Evolutionary conservation across 2,113 vertebrate genomes (phyloP).

Genomic region (Erythrolamprus reginae): DNA sequence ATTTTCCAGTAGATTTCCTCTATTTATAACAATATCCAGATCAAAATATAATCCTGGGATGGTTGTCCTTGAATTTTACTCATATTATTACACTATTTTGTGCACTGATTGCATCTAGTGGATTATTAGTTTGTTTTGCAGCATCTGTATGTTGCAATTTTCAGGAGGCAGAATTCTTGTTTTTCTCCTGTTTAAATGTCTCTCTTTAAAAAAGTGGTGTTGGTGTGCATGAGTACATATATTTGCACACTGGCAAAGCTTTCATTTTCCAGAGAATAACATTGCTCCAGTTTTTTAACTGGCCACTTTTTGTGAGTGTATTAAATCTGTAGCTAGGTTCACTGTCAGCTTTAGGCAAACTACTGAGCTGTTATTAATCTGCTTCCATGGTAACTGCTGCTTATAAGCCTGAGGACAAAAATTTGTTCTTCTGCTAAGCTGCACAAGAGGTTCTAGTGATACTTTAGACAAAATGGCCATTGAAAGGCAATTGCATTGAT

Average conservation of each 20-base stretch:
- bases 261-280: conserved; percentile 71
- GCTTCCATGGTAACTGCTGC: conserved; percentile 84
- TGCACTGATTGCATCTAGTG: not conserved
- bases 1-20: not conserved
- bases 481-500: conserved; percentile 66
- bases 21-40: not conserved
- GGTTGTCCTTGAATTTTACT: not conserved
- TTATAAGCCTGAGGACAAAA: conserved; percentile 76
- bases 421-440: conserved; percentile 79
- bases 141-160: conserved; percentile 46
- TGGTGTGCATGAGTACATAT: not conserved
- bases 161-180: conserved; percentile 43
- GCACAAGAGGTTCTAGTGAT: conserved; percentile 82
- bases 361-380: conserved; percentile 81
- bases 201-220: conserved; percentile 55
- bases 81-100: not conserved
- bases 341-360: conserved; percentile 73
- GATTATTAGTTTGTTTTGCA: conserved; percentile 42
- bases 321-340: conserved; percentile 77
- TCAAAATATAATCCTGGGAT: not conserved
- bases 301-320: conserved; percentile 66
- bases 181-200: conserved; percentile 28
- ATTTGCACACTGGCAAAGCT: conserved; percentile 36
- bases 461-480: conserved; percentile 73
- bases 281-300: conserved; percentile 64